These are phyloP conservation scores for Psylliodes chrysocephalus DNA, from an alignment of 2,888 invertebrate genomes.

Conservation along the genomic window DNA sequence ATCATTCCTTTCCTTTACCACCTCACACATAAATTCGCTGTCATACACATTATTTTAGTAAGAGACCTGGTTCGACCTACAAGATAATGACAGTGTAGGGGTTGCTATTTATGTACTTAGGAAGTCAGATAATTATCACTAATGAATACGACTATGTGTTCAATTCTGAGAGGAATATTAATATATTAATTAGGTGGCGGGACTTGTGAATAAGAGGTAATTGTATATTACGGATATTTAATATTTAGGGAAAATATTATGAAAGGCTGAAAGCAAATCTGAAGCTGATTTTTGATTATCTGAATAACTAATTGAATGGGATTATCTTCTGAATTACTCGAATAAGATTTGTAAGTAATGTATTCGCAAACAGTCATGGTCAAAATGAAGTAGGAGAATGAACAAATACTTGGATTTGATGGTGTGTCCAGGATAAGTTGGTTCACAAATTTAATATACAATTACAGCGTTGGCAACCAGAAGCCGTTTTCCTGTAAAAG, in stretches of 20 bases:
- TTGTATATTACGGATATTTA: constrained; percentile 2
- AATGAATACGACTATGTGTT: constrained; percentile 38
- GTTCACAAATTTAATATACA: too few species aligned
- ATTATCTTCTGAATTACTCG: too few species aligned
- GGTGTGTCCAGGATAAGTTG: too few species aligned
- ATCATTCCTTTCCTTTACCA: constrained; percentile 15
- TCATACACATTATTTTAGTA: constrained; percentile 15
- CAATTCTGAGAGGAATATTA: constrained; percentile 41
- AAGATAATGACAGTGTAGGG: constrained; percentile 38
- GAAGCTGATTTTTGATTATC: not conserved
- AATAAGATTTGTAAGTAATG: too few species aligned
- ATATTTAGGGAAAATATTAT: not conserved
- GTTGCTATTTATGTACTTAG: constrained; percentile 37
- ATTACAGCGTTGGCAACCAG: too few species aligned
- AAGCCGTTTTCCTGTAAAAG: too few species aligned
- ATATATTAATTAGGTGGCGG: constrained; percentile 34
- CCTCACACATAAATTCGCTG: constrained; percentile 1
- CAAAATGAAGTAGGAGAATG: too few species aligned
- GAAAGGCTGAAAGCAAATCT: not conserved
- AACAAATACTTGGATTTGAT: too few species aligned
- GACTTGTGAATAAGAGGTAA: constrained; percentile 21
- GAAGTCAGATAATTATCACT: constrained; percentile 41
- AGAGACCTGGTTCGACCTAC: constrained; percentile 22
- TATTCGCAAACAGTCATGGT: too few species aligned
- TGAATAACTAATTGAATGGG: not conserved